Evolutionary conservation across 2,888 invertebrate genomes (phyloP), one percentile per base, ranked within the genome.

Genomic region (Hyposoter didymator): DNA sequence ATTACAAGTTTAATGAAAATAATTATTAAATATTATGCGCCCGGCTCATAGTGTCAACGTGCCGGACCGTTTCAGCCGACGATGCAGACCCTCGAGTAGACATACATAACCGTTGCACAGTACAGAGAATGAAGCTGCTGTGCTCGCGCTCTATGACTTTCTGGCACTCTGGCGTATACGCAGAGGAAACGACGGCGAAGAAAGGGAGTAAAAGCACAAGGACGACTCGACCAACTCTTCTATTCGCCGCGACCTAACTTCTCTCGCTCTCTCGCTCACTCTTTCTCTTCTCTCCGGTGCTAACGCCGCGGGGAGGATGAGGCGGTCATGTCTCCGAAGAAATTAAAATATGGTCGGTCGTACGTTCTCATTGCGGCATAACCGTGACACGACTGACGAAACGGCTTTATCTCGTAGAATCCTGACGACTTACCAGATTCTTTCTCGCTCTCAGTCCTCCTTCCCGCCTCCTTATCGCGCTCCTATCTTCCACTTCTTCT

Each of bases 1-100:
- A 93, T 93, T 92, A 93, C 92, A 93, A 93, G 92, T 93, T 92
- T 93, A 94, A 94, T 93, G 92, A 93, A 93, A 93, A 93, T 93
- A 94, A 94, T 94, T 93, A 94, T 93, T 94, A 94, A 93, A 94
- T 94, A 94, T 94, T 93, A 93, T 93, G 91, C 93, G 80, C 87
- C 81, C 19, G 79, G 85, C 85, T 90, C 89, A 91, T 91, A 91
- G 90, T 92, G 92, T 92, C 92, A 92, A 92, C 91, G 88, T 88
- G 81, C 39, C 55, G 78, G 59, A 70, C 69, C 59, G 32, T 59
- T 78, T 32, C 64, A 35, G 19, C 22, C 28, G 19, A 64, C 73
- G 47, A n/a, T 47, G 67, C 59, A 59, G 35, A 52, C 22, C 28
- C 87, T 84, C 86, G 83, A 82, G 82, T 72, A 78, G 80, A 83